These are phyloP conservation scores for Pachyrhynchus sulphureomaculatus DNA, from an alignment of 1,140 invertebrate species.

Conservation along the genomic window DNA sequence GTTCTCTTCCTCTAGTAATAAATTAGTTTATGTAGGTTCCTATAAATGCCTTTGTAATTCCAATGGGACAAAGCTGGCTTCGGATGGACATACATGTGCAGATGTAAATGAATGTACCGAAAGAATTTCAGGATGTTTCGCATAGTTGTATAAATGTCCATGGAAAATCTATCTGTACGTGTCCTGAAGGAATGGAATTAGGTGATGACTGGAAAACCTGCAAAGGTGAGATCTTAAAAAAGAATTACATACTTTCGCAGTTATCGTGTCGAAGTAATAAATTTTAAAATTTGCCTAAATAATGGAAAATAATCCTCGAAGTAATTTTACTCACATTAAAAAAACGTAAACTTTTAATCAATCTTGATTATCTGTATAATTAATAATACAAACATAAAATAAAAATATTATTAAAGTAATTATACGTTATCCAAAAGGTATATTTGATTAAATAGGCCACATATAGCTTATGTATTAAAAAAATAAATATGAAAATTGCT, in stretches of 20 bases:
- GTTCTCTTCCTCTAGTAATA: too few species aligned
- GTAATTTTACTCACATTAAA: not conserved
- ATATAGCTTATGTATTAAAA: too few species aligned
- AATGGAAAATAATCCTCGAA: not conserved
- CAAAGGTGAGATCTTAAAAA: conserved; percentile 24
- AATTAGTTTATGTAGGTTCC: conserved; percentile 51
- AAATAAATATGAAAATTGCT: too few species aligned
- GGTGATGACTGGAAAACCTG: conserved; percentile 36
- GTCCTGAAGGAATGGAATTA: conserved; percentile 39
- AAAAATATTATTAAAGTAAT: too few species aligned
- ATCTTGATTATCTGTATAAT: too few species aligned
- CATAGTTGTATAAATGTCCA: conserved; percentile 52
- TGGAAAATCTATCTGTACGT: conserved; percentile 35
- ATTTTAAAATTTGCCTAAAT: not conserved
- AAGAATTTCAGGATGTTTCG: conserved; percentile 52
- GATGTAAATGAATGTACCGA: conserved; percentile 54
- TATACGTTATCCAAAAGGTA: too few species aligned
- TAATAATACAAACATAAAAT: too few species aligned
- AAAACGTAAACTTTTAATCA: too few species aligned
- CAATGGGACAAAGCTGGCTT: not conserved
- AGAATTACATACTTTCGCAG: not conserved
- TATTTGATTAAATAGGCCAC: too few species aligned
- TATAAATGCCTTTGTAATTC: conserved; percentile 48
- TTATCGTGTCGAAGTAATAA: not conserved
- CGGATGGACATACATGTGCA: conserved; percentile 32